Base-by-base conservation (phyloP, 2,797 vertebrate species). In the Sciurus vulgaris region DNA sequence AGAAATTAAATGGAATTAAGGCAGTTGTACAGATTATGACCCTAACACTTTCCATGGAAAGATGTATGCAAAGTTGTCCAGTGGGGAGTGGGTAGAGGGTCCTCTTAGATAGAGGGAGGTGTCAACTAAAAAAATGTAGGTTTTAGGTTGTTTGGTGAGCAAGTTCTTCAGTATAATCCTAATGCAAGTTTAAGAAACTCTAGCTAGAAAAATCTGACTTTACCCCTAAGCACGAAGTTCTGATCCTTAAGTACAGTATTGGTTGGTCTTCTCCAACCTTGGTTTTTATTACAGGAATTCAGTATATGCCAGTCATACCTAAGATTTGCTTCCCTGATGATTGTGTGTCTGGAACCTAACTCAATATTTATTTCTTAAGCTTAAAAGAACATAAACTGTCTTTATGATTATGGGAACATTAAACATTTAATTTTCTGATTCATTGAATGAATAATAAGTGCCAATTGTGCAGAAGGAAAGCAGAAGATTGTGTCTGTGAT, bases 271-370 rank as follows among this genome's bases (percentile, higher is more conserved):
- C 70, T 87, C 59, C 18, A 89, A 4, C 30, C 1, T 78, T 72
- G 54, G 41, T 92, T 86, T 89, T 38, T 92, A 2, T 26, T 54
- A 7, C 35, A 63, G 18, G 61, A 88, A 51, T 76, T 78, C 41
- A 33, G 15, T 41, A 7, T 33, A n/a, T 38, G 72, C 28, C 33
- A 11, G 1, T 61, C 44, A 67, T 14, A 41, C 13, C 59, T 59
- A 79, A 22, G 8, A 70, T 59, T 63, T 87, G 1, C 18, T 59
- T 91, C 24, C 14, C 30, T 24, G 13, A 22, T 59, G 79, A 83
- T 5, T 63, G 20, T 33, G 83, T 82, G 49, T 28, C 2, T 47
- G 95, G 59, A 59, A 73, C 41, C 33, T 56, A 81, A 44, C 14
- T 47, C 11, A 54, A 9, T n/a, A 26, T 86, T 87, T 90, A 61